These are phyloP conservation scores for Ridgeia piscesae DNA, from an alignment of 1,140 invertebrate genomes.

Conservation along the genomic window DNA sequence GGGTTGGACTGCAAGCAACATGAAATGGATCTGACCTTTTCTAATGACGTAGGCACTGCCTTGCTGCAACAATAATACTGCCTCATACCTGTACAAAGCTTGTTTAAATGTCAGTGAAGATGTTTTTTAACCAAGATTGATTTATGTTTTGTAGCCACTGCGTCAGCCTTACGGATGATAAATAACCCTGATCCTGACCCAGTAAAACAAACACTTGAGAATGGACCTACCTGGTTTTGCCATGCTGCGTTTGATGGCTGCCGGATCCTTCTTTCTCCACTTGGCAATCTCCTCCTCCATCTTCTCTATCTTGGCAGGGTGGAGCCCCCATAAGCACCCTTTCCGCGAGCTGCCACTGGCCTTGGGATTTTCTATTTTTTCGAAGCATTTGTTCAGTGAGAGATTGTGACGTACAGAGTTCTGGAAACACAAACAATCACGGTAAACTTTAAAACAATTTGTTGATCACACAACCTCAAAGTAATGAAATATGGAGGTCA, in stretches of 20 bases:
- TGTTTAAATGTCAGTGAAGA: too few species aligned
- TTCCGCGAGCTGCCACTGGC: constrained; percentile 63
- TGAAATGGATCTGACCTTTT: neutral
- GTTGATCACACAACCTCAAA: too few species aligned
- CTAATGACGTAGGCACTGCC: neutral
- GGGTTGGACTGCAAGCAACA: too few species aligned
- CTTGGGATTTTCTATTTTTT: constrained; percentile 86
- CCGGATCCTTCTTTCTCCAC: constrained; percentile 90
- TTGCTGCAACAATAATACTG: too few species aligned
- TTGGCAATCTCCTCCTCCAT: constrained; percentile 98
- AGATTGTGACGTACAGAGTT: constrained; percentile 95
- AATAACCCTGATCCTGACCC: neutral
- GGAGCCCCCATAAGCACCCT: constrained; percentile 93
- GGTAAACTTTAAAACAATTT: neutral
- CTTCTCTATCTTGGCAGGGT: constrained; percentile 88
- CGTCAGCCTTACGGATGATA: too few species aligned
- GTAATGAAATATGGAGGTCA: neutral
- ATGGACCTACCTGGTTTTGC: constrained; percentile 72
- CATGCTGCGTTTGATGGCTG: constrained; percentile 78
- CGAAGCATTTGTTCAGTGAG: constrained; percentile 95
- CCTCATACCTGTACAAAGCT: too few species aligned
- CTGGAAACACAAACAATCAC: constrained; percentile 36
- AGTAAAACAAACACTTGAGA: neutral
- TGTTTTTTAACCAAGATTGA: too few species aligned
- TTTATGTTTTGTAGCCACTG: too few species aligned